Evolutionary conservation across 92 coral and sea anemone genomes (phyloP), one percentile per base, ranked within the genome.

Genomic region (Pocillopora grandis): DNA sequence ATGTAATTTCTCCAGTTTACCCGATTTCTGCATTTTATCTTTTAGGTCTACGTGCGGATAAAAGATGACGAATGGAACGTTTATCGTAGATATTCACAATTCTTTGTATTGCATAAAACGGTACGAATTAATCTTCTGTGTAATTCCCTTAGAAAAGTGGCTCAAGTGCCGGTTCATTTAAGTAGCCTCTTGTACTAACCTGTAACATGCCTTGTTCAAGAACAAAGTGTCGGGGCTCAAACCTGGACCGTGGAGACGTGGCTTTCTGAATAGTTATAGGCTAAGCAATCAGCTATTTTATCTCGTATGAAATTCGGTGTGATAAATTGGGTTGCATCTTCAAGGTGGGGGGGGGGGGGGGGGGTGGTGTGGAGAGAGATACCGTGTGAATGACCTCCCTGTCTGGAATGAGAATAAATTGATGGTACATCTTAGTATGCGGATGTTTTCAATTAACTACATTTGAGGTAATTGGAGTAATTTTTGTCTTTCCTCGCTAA

Each of bases 61-160:
- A 92, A 94, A 82, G 99, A 96, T 83, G 99, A 94, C 63, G 99
- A 96, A 78, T 96, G 99, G 99, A 96, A 96, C 71, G 93, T 96
- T 66, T 96, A 96, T 82, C 89, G 99, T 69, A 93, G 99, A 86
- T 96, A 96, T 79, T 96, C 99, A 56, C 98, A 96, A 86, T 94
- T 96, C 75, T 79, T 90, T 83, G 98, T 89, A 18, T 66, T 96
- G 85, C 98, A 96, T 72, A 94, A 91, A 86, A 88, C 83, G 80
- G 99, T 95, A 72, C 64, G 93, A 70, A 65, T 13, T 3, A 58
- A 1, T 49, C 42, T 1, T 49, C 21, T 2, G 18, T 15, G 8
- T 7, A 42, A 3, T 42, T 42, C 52, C 52, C 8, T 3, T 2
- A 42, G 52, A 42, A 42, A 42, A 7, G 5, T 42, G 0, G 4